phyloP scores from a whole-genome alignment of 2,113 vertebrate genomes.

The Abramis brama region DNA sequence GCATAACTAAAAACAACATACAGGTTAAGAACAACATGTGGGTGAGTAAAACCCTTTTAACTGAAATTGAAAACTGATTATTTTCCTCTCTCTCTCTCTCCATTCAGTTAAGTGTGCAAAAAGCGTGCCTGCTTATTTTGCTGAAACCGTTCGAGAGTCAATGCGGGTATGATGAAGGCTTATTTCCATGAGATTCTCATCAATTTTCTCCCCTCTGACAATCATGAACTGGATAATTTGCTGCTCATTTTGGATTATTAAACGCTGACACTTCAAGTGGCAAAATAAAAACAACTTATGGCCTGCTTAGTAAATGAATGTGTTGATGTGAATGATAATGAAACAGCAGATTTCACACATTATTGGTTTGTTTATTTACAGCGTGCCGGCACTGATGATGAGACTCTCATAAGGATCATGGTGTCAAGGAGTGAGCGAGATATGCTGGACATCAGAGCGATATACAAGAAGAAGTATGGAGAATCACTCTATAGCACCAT shows the following conservation, averaged over 20 bases:
- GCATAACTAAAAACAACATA: background rate
- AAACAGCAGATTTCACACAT: background rate
- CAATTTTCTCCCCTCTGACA: background rate
- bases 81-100: slow-evolving; percentile 39
- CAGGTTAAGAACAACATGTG: too few species aligned
- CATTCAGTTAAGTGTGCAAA: slow-evolving; percentile 85
- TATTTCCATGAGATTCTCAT: slow-evolving; percentile 15
- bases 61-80: background rate
- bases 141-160: slow-evolving; percentile 83
- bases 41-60: background rate
- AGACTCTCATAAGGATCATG: slow-evolving; percentile 87
- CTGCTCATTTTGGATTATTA: slow-evolving; percentile 9
- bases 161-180: slow-evolving; percentile 84
- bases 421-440: slow-evolving; percentile 93
- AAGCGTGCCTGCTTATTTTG: slow-evolving; percentile 88
- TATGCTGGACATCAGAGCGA: slow-evolving; percentile 85
- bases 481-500: slow-evolving; percentile 86
- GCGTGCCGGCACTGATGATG: slow-evolving; percentile 94
- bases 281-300: background rate
- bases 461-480: slow-evolving; percentile 83
- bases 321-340: background rate
- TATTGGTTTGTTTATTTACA: slow-evolving; percentile 56
- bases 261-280: background rate
- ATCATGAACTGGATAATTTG: background rate
- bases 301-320: background rate